Evolutionary conservation across 2,113 vertebrate species (phyloP).

Genomic region (Zosterops japonicus): DNA sequence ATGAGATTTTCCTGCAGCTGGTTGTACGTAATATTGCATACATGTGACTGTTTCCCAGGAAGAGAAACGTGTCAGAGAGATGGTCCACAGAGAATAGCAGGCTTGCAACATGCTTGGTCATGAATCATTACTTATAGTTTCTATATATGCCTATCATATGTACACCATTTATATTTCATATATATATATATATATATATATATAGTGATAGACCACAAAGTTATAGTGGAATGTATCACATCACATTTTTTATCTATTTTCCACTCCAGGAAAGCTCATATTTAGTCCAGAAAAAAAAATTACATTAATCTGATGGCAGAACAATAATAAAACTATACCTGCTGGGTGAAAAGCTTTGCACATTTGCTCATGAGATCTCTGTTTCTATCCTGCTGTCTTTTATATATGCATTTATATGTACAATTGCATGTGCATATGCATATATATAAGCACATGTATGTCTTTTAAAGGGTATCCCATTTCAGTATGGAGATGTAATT

Average conservation of each 20-base stretch:
- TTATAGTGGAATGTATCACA: neutral
- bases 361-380: rapidly evolving
- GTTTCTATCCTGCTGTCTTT: neutral
- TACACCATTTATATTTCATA: neutral
- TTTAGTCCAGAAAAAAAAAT: neutral
- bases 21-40: neutral
- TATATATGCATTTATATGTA: neutral
- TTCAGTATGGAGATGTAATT: neutral
- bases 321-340: neutral
- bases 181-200: no score
- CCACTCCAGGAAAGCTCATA: neutral
- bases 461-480: neutral
- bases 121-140: neutral
- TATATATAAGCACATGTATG: neutral
- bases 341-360: neutral
- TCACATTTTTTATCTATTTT: neutral
- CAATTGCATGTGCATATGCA: neutral
- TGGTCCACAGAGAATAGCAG: neutral
- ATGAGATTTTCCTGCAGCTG: neutral
- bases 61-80: neutral
- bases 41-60: neutral
- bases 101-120: neutral
- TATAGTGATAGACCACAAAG: neutral
- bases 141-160: neutral
- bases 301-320: neutral